Base-by-base conservation (phyloP, 1,140 invertebrate genomes). In the Cyphomyrmex costatus region DNA sequence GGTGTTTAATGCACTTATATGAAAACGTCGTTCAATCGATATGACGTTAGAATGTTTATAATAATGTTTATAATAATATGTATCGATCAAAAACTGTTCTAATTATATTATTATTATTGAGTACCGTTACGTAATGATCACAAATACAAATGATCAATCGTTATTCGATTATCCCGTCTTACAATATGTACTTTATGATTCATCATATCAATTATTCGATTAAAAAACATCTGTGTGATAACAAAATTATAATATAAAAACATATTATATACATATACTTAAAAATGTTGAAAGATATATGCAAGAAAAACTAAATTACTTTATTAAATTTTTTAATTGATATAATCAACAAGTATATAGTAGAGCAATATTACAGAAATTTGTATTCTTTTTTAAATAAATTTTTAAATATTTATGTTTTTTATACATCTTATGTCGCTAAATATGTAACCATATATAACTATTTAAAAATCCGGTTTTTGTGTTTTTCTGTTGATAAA, bases 21-120 rank as follows among this genome's bases (percentile, higher is more conserved):
- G n/a, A 3, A 30, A 56, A 53, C 19, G 19, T 46, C 2, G 1
- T 53, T 12, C 30, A 73, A 56, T 56, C 0, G 0, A 53, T 73
- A 53, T n/a, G 10, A 16, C 21, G 2, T 53, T 27, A 21, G 19
- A 73, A 73, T 33, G 1, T 73, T 14, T 33, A n/a, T n/a, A 73
- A 53, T 53, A 73, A 73, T 73, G 14, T 19, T 7, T 2, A 21
- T n/a, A n/a, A n/a, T n/a, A n/a, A n/a, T n/a, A 27, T 7, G 24
- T 70, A 19, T 36, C 21, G 56, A 36, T 56, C 33, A 27, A 30
- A 30, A 63, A n/a, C 0, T 19, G 27, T 65, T 21, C 46, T 49
- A 16, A 27, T 63, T 77, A 24, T 3, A 56, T 21, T 77, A 27
- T 61, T 61, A 27, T 63, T 63, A 33, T 77, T 77, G 30, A 36